Evolutionary conservation across 2,113 vertebrate genomes (phyloP).

Genomic region (Arenaria interpres): DNA sequence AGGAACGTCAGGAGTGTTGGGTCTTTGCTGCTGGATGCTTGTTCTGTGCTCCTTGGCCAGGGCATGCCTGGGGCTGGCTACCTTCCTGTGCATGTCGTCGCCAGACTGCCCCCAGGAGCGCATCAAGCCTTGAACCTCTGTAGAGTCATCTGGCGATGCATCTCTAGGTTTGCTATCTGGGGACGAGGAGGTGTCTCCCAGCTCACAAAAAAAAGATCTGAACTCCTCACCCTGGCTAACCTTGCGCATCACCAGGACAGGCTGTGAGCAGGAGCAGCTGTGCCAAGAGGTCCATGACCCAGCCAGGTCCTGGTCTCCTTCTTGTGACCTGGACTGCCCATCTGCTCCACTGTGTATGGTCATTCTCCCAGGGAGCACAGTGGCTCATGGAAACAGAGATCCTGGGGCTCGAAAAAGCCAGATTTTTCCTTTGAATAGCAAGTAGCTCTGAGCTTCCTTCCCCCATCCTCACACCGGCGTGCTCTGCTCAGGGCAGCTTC

Average conservation of each 20-base stretch:
- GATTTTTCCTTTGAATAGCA: neutral
- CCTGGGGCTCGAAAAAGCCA: neutral
- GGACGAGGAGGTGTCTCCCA: neutral
- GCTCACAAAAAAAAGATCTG: neutral
- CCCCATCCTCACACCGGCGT: neutral
- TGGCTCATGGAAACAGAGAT: neutral
- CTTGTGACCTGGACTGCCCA: neutral
- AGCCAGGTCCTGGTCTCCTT: neutral
- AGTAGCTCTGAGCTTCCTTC: neutral
- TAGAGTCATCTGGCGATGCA: neutral
- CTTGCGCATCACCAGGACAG: accelerated
- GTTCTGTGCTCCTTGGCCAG: neutral
- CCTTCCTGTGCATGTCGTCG: neutral
- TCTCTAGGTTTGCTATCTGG: neutral
- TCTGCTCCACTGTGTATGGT: accelerated
- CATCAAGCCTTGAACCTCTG: neutral
- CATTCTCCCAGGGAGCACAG: neutral
- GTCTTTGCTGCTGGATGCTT: neutral
- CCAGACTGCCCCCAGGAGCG: neutral
- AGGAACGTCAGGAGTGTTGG: neutral
- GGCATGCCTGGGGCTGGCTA: accelerated
- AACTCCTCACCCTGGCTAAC: neutral
- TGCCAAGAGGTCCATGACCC: neutral
- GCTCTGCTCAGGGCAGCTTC: neutral
- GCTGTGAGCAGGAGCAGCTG: neutral